These are phyloP conservation scores for Drosophila ogumai DNA, from an alignment of 1,140 invertebrate genomes.

Conservation along the genomic window DNA sequence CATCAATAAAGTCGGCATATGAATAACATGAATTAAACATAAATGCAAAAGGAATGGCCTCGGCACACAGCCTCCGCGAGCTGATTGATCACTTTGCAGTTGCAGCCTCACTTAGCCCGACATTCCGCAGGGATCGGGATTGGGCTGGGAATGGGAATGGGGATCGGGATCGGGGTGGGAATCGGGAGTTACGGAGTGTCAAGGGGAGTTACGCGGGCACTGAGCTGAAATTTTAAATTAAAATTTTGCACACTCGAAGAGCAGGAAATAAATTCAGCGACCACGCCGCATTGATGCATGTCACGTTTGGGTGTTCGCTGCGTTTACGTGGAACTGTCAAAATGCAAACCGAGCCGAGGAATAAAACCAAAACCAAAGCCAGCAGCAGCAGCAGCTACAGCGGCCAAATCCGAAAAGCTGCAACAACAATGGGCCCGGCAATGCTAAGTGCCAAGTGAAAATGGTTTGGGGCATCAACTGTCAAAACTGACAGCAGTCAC, in stretches of 20 bases:
- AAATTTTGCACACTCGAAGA: constrained; percentile 78
- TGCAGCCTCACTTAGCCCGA: constrained; percentile 36
- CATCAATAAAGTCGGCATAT: constrained; percentile 83
- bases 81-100: constrained; percentile 79
- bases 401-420: constrained; percentile 54
- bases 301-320: constrained; percentile 70
- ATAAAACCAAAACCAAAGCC: constrained; percentile 4
- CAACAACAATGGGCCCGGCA: constrained; percentile 60
- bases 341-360: constrained; percentile 57
- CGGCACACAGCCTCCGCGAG: constrained; percentile 22
- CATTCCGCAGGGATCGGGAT: constrained; percentile 34
- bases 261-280: constrained; percentile 81
- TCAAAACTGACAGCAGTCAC: constrained; percentile 77
- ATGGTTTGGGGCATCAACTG: constrained; percentile 80
- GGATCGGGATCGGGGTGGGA: neutral
- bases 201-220: constrained; percentile 5
- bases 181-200: constrained; percentile 17
- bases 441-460: constrained; percentile 80
- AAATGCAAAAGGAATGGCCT: constrained; percentile 68
- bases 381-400: neutral
- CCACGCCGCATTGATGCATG: constrained; percentile 76
- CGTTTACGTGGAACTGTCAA: constrained; percentile 82
- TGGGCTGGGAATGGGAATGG: neutral
- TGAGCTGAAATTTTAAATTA: constrained; percentile 73
- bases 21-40: constrained; percentile 84